phyloP scores from a whole-genome alignment of 2,797 vertebrate genomes.

The Mormyrus proboscirostris region DNA sequence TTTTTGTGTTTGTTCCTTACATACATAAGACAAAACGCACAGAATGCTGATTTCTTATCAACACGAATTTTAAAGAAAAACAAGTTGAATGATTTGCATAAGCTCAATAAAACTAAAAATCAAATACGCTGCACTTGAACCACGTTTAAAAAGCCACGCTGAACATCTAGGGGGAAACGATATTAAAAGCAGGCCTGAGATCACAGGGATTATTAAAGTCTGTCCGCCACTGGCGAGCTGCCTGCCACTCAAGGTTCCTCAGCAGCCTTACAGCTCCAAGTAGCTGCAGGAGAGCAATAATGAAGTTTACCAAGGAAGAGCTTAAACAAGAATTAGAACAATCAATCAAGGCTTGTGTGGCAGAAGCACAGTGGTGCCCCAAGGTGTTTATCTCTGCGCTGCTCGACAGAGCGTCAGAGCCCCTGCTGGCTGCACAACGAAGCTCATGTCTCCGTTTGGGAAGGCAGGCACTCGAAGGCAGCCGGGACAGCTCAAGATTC shows the following conservation, averaged over 20 bases:
- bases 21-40: not conserved
- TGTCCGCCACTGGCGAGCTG: not conserved
- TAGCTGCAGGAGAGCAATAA: constrained; percentile 46
- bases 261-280: constrained; percentile 32
- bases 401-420: not conserved
- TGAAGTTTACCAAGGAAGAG: constrained; percentile 55
- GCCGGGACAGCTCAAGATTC: not conserved
- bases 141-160: not conserved
- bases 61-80: not conserved
- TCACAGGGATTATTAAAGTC: not conserved
- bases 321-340: constrained; percentile 57
- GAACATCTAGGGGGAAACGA: not conserved
- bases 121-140: not conserved
- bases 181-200: constrained; percentile 4
- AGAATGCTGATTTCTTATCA: not conserved
- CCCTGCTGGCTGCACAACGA: not conserved
- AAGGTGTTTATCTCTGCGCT: constrained; percentile 8
- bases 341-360: constrained; percentile 49
- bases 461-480: not conserved
- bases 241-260: constrained; percentile 22
- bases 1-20: not conserved
- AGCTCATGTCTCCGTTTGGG: not conserved
- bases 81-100: not conserved
- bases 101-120: not conserved
- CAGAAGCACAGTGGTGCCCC: constrained; percentile 7